Base-by-base conservation (phyloP, 2,113 vertebrate species). In the Merops nubicus region DNA sequence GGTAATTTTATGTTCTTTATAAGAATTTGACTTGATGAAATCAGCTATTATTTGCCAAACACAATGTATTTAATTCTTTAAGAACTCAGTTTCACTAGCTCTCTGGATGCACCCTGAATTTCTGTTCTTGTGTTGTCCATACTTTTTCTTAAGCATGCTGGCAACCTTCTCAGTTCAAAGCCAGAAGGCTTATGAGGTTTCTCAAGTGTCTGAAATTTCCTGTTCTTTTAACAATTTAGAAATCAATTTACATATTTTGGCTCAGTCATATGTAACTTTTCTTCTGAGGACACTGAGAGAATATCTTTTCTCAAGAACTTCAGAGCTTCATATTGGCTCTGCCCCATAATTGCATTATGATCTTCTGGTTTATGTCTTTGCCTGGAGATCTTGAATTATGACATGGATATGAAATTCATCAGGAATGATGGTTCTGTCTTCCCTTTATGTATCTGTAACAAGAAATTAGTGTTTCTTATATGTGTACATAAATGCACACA, bases 41-140 rank as follows among this genome's bases (percentile, higher is more conserved):
- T 90, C 33, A 85, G 33, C 56, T 81, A 15, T 73, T 68, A 56
- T 65, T 93, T 96, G 21, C 28, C 70, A 93, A 82, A 68, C 25
- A 79, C 31, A 70, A 21, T 25, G 0, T 50, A 92, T 80, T 74
- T 72, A 70, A 47, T 68, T 84, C 7, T 76, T 76, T 54, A 50
- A 74, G 38, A 80, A 83, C 48, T 75, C 62, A 6, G 12, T 78
- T 95, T 94, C 40, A 23, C 47, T 92, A 92, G 89, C 92, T 88
- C 92, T 93, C 89, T 97, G 96, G 95, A 97, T 93, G 94, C 94
- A 96, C 93, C 96, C 94, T 96, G 89, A 80, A 70, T 93, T 73
- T 73, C 9, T 92, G 57, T 93, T 54, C 63, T 53, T 92, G 38
- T 94, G 20, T 93, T 94, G 69, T 94, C 73, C 29, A 43, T 82